Evolutionary conservation across 64 coral and sea anemone species (phyloP).

Genomic region (Pocillopora damicornis): DNA sequence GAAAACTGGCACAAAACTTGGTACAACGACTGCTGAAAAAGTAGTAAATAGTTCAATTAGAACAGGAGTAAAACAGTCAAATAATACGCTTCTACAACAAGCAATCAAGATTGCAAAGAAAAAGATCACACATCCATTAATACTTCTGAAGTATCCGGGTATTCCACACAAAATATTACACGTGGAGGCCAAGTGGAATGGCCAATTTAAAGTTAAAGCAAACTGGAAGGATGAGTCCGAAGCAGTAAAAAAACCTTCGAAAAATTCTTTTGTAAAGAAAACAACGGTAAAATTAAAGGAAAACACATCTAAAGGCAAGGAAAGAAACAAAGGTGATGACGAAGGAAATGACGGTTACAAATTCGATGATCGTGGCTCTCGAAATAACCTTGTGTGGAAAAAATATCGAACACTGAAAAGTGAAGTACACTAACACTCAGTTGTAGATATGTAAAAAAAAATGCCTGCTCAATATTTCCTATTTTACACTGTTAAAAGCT

Average conservation of each 20-base stretch:
- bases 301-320: neutral
- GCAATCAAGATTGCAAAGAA: neutral
- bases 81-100: neutral
- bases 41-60: neutral
- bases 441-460: neutral
- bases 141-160: neutral
- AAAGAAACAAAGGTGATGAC: neutral
- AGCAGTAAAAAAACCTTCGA: neutral
- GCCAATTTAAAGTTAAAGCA: constrained; percentile 37
- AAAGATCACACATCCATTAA: neutral
- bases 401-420: neutral
- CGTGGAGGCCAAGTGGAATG: constrained; percentile 36
- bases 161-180: constrained; percentile 20
- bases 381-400: constrained; percentile 26
- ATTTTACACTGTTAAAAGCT: too few species aligned
- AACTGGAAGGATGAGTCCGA: constrained; percentile 29
- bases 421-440: neutral
- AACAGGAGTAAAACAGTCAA: neutral
- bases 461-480: neutral
- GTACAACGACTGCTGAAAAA: neutral
- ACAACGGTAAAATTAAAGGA: neutral
- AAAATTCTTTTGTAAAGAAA: constrained; percentile 9
- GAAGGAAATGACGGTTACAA: constrained; percentile 18
- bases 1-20: too few species aligned
- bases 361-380: constrained; percentile 25